These are phyloP conservation scores for Tamandua tetradactyla DNA, from an alignment of 2,797 vertebrate species.

Conservation along the genomic window DNA sequence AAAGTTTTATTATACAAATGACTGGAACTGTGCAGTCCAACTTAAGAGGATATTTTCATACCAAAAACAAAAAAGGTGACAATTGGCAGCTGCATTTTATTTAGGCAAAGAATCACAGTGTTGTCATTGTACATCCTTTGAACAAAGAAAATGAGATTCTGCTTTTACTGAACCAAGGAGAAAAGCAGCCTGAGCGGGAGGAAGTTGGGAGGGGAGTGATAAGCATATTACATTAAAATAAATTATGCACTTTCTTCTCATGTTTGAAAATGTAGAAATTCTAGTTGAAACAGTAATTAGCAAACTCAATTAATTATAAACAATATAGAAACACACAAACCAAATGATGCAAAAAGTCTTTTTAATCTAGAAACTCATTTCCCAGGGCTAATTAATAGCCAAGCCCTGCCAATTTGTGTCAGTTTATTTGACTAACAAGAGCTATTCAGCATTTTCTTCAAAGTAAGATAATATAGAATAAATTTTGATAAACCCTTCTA, in stretches of 20 bases:
- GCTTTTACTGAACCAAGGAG: constrained; percentile 84
- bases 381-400: constrained; percentile 79
- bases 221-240: constrained; percentile 87
- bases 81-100: constrained; percentile 85
- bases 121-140: constrained; percentile 77
- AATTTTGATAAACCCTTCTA: constrained; percentile 79
- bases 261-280: constrained; percentile 89
- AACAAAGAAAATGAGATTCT: constrained; percentile 77
- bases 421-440: constrained; percentile 84
- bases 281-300: constrained; percentile 88
- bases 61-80: constrained; percentile 76
- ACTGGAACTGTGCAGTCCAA: background rate
- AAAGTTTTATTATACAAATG: constrained; percentile 26
- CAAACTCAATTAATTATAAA: constrained; percentile 91
- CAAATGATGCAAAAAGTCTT: constrained; percentile 84
- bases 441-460: constrained; percentile 77
- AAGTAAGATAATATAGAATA: constrained; percentile 81
- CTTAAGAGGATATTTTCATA: constrained; percentile 75
- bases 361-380: constrained; percentile 84
- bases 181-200: constrained; percentile 66
- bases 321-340: constrained; percentile 90
- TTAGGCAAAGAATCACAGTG: constrained; percentile 81
- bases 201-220: constrained; percentile 71
- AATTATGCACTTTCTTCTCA: constrained; percentile 83
- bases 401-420: constrained; percentile 80